phyloP scores from a whole-genome alignment of 2,888 invertebrate species.

The Clostera curtula region DNA sequence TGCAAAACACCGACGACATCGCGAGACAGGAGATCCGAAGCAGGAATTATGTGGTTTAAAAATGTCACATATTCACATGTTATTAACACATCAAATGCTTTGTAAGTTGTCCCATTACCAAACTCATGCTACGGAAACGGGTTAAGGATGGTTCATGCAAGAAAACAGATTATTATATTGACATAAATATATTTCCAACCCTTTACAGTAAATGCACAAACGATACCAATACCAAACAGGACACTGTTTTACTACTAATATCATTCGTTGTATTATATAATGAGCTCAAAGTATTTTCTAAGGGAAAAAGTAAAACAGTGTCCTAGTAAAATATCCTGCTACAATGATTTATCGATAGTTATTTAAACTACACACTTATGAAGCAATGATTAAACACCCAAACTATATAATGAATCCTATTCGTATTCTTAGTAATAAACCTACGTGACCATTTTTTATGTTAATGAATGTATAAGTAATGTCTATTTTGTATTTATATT shows the following conservation, averaged over 20 bases:
- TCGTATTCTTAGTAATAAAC: too few relatives aligned
- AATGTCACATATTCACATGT: neutral
- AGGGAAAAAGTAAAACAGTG: constrained; percentile 31
- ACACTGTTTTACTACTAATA: constrained; percentile 32
- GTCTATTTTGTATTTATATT: constrained; percentile 12
- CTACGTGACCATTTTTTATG: too few relatives aligned
- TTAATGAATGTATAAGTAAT: too few relatives aligned
- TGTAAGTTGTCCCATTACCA: too few relatives aligned
- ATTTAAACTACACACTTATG: constrained; percentile 44
- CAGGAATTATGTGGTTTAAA: constrained; percentile 17
- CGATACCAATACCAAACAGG: constrained; percentile 43
- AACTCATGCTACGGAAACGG: constrained; percentile 44
- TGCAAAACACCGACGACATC: constrained; percentile 14
- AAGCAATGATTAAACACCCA: constrained; percentile 45
- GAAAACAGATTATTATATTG: constrained; percentile 64
- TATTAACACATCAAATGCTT: neutral
- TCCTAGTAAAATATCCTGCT: constrained; percentile 37
- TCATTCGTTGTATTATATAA: too few relatives aligned
- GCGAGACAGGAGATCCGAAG: constrained; percentile 19
- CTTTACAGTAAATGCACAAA: constrained; percentile 59
- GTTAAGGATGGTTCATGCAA: constrained; percentile 63
- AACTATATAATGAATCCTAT: constrained; percentile 23
- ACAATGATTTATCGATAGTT: constrained; percentile 21
- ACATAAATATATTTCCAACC: constrained; percentile 65
- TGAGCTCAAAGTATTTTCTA: too few relatives aligned